phyloP scores from a whole-genome alignment of 2,797 vertebrate species.

The Lutjanus campechanus region DNA sequence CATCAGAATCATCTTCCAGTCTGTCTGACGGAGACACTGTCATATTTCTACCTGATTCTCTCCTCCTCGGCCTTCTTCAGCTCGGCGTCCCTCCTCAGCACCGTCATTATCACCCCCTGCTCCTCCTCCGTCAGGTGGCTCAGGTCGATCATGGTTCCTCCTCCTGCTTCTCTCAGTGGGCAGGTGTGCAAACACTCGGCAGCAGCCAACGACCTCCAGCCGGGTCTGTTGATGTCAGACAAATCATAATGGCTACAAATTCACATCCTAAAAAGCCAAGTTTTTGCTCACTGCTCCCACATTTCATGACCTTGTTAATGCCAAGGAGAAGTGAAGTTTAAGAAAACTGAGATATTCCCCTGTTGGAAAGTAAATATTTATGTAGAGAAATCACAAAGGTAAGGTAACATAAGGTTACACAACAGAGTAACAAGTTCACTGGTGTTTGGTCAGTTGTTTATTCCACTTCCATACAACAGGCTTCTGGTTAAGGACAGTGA shows the following conservation, averaged over 20 bases:
- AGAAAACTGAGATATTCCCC: background rate
- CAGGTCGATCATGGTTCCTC: slow-evolving; percentile 93
- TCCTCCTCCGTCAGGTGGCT: slow-evolving; percentile 97
- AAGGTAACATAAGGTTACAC: too few relatives aligned
- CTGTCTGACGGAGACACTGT: background rate
- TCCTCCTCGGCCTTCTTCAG: slow-evolving; percentile 94
- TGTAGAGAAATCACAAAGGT: too few relatives aligned
- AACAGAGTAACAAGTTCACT: background rate
- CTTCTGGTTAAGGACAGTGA: slow-evolving; percentile 18
- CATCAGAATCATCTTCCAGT: too few relatives aligned
- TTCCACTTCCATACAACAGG: background rate
- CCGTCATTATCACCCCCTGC: slow-evolving; percentile 92
- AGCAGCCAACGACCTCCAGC: background rate
- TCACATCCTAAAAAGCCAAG: background rate
- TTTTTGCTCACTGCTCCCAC: background rate
- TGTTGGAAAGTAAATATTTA: background rate
- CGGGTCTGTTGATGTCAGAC: slow-evolving; percentile 19
- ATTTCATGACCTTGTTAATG: background rate
- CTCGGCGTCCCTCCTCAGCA: slow-evolving; percentile 92
- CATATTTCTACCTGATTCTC: slow-evolving; percentile 89
- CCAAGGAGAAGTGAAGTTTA: background rate
- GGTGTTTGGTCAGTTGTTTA: background rate
- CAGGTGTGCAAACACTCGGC: slow-evolving; percentile 23
- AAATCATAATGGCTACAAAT: background rate
- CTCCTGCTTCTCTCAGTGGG: slow-evolving; percentile 47